Percentiles rank a stretch among this genome's conserved stretches.
These are phyloP conservation scores for Aphelinus atriplicis DNA, from an alignment of 1,140 invertebrate species.

Conservation along the genomic window DNA sequence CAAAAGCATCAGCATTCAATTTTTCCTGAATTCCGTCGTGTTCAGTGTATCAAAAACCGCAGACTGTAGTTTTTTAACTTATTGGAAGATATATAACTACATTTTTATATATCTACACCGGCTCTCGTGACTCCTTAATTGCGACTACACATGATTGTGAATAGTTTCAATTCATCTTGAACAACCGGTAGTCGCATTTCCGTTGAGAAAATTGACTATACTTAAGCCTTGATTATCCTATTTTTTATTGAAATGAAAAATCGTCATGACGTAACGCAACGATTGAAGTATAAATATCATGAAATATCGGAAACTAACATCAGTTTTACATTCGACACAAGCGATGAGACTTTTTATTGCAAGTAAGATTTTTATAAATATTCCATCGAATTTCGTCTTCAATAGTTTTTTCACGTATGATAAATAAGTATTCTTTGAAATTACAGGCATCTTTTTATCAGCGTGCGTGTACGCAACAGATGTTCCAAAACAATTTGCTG, in stretches of 20 bases:
- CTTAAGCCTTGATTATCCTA: constrained; percentile 9
- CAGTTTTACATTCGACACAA: constrained; percentile 22
- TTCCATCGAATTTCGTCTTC: no score
- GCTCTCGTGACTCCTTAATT: no score
- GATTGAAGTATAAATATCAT: constrained; percentile 30
- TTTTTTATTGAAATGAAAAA: constrained; percentile 10
- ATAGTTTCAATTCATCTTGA: not conserved
- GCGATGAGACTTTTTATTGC: constrained; percentile 37
- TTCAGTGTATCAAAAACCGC: no score
- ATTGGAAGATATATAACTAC: no score
- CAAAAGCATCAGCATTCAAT: not conserved
- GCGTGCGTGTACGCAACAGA: constrained; percentile 15
- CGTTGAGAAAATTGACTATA: constrained; percentile 16
- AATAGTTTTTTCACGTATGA: not conserved
- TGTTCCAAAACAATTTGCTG: constrained; percentile 17
- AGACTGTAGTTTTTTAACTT: no score
- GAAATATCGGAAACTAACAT: not conserved
- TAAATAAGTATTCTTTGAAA: constrained; percentile 4
- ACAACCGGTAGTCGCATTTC: constrained; percentile 18
- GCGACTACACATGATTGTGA: no score
- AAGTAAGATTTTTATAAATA: constrained; percentile 34
- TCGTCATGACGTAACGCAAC: not conserved
- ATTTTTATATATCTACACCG: no score
- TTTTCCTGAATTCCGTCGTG: no score
- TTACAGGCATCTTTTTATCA: constrained; percentile 13